Base-by-base conservation (phyloP, 2,888 invertebrate genomes). In the Chymomyza caudatula region DNA sequence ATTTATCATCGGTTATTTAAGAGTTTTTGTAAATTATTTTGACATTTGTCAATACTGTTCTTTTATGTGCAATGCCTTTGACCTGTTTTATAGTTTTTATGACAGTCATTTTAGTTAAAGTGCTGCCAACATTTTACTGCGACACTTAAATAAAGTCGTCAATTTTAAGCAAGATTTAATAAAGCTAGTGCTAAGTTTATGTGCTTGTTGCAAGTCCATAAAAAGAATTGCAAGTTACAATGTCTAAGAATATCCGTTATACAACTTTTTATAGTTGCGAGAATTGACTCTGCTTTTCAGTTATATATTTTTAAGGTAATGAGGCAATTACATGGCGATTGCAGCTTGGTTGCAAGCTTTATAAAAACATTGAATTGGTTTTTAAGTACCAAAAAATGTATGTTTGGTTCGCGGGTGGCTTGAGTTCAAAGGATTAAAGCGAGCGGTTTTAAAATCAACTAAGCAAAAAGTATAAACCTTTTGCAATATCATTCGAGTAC, bases 31-130 rank as follows among this genome's bases (percentile, higher is more conserved):
- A 55, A 55, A 55, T 37, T 57, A 11, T 37, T 37, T 37, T 11
- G 11, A 2, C 11, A 81, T 67, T 76, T 76, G 74, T 68, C 67
- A 73, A 73, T 60, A 71, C 62, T 62, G 19, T 58, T 54, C 11
- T 29, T 29, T 29, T 29, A 29, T 29, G 8, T 29, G 0, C 29
- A 23, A 4, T 29, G 29, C 8, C 29, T 2, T 37, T 11, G 29
- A 4, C 3, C 8, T 11, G 29, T 4, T 2, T 37, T 2, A 37
- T 11, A 37, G 29, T 37, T 37, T 37, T 37, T 11, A 47, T 47
- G 47, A 47, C 43, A 4, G 25, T 4, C 43, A 43, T 6, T 11
- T 43, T 15, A 4, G n/a, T 8, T 6, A 19, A 52, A 60, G 57
- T 25, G 73, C 55, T 53, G 56, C 55, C n/a, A 53, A 29, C 62